Conservation (phyloP, 1,140 invertebrate species). For the Drosophila triauraria region DNA sequence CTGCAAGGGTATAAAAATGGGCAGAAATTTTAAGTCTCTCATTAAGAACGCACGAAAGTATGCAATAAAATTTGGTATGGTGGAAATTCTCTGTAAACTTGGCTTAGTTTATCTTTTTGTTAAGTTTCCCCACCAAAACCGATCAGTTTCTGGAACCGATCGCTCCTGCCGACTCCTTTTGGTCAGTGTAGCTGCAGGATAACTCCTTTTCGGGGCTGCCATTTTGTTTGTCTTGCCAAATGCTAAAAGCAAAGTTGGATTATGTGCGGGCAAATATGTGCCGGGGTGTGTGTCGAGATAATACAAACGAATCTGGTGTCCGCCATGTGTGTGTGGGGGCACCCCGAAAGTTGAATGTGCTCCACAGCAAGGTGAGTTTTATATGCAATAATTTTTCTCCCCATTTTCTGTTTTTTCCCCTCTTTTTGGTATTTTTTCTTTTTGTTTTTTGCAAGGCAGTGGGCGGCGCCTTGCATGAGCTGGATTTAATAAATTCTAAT, state of each 20-base stretch:
- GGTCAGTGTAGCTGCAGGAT: constrained; percentile 26
- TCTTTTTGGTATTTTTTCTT: neutral
- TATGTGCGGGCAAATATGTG: constrained; percentile 44
- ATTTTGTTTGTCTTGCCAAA: constrained; percentile 47
- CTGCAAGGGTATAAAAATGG: no score
- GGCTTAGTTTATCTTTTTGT: neutral
- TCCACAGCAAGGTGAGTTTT: constrained; percentile 60
- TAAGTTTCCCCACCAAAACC: neutral
- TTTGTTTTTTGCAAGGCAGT: constrained; percentile 9
- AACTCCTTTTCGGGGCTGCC: constrained; percentile 21
- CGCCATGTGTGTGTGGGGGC: constrained; percentile 12
- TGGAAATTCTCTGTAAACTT: neutral
- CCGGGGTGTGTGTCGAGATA: constrained; percentile 43
- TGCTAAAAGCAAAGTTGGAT: constrained; percentile 75
- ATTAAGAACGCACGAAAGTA: neutral
- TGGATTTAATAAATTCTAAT: constrained; percentile 82
- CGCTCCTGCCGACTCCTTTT: neutral
- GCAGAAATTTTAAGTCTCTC: neutral
- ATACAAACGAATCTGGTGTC: constrained; percentile 51
- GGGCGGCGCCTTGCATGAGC: constrained; percentile 43
- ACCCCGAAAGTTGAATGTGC: constrained; percentile 67
- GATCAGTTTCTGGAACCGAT: neutral
- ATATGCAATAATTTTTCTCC: constrained; percentile 75
- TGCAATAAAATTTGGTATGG: neutral
- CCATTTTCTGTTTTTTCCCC: constrained; percentile 30